phyloP scores from a whole-genome alignment of 2,888 invertebrate genomes.

The Cheilosia vernalis region DNA sequence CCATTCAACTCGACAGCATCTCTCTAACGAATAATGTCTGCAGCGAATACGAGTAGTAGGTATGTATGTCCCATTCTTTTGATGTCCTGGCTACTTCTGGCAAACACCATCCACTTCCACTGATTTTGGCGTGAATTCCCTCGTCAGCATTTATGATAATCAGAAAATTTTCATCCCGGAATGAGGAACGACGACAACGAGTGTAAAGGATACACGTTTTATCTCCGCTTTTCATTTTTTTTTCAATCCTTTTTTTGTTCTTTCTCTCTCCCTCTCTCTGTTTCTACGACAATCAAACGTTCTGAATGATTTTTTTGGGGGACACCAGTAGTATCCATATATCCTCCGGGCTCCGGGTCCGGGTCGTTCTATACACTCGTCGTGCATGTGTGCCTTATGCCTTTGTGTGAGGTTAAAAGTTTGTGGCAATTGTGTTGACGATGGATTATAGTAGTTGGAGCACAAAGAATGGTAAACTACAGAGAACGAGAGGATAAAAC shows the following conservation, averaged over 20 bases:
- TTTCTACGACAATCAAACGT: conserved; percentile 60
- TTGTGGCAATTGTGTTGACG: conserved; percentile 73
- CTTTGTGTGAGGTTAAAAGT: conserved; percentile 64
- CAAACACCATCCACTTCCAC: conserved; percentile 26
- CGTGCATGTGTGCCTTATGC: conserved; percentile 18
- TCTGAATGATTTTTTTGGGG: conserved; percentile 15
- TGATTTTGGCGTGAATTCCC: conserved; percentile 69
- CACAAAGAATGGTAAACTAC: conserved; percentile 60
- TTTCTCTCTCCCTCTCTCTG: not conserved
- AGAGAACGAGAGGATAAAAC: conserved; percentile 36
- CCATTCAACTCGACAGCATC: conserved; percentile 40
- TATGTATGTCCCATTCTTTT: conserved; percentile 44
- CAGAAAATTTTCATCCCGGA: conserved; percentile 69
- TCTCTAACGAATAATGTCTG: conserved; percentile 23
- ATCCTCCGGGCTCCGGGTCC: conserved; percentile 37
- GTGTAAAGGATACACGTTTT: conserved; percentile 72
- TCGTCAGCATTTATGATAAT: conserved; percentile 75
- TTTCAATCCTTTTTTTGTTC: conserved; percentile 46
- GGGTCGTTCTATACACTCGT: not conserved
- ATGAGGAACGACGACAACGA: conserved; percentile 57
- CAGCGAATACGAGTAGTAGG: conserved; percentile 18
- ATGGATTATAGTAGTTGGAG: conserved; percentile 67
- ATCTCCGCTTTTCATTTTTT: conserved; percentile 51
- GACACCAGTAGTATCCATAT: conserved; percentile 5
- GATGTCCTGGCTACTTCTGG: conserved; percentile 42